phyloP scores from a whole-genome alignment of 2,888 invertebrate species.

The Schrankia costaestrigalis region DNA sequence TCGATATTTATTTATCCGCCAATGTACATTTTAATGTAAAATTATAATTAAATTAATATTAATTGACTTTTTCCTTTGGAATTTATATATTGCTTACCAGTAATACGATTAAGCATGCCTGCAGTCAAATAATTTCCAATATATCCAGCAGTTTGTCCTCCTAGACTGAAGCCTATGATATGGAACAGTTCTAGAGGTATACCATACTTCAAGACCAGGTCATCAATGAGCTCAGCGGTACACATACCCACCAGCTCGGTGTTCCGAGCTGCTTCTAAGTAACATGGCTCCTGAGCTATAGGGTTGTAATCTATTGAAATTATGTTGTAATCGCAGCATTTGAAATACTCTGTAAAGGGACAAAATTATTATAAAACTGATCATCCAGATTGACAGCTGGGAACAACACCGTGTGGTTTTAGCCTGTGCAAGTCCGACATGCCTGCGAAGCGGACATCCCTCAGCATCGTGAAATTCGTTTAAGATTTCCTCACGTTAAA shows the following conservation, averaged over 20 bases:
- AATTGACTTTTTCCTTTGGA: too few species aligned
- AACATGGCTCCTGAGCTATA: slow-evolving; percentile 81
- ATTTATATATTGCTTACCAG: slow-evolving; percentile 61
- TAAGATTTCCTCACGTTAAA: too few species aligned
- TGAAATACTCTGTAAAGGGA: slow-evolving; percentile 69
- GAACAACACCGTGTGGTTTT: too few species aligned
- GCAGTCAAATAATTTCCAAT: slow-evolving; percentile 67
- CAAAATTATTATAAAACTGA: too few species aligned
- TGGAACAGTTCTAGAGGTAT: slow-evolving; percentile 75
- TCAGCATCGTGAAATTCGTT: too few species aligned
- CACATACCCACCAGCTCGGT: slow-evolving; percentile 82
- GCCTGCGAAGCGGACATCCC: too few species aligned
- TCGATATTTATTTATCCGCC: too few species aligned
- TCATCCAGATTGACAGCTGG: too few species aligned
- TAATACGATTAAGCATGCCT: slow-evolving; percentile 73
- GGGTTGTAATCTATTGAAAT: slow-evolving; percentile 83
- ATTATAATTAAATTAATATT: too few species aligned
- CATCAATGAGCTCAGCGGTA: slow-evolving; percentile 79
- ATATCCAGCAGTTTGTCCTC: slow-evolving; percentile 81
- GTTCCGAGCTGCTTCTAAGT: slow-evolving; percentile 79
- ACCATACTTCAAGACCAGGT: slow-evolving; percentile 58
- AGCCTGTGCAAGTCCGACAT: too few species aligned
- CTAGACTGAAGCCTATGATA: slow-evolving; percentile 84
- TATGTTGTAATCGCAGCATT: slow-evolving; percentile 79
- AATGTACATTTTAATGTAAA: too few species aligned